phyloP scores from a whole-genome alignment of 1,140 invertebrate species.

The Bombus consobrinus region DNA sequence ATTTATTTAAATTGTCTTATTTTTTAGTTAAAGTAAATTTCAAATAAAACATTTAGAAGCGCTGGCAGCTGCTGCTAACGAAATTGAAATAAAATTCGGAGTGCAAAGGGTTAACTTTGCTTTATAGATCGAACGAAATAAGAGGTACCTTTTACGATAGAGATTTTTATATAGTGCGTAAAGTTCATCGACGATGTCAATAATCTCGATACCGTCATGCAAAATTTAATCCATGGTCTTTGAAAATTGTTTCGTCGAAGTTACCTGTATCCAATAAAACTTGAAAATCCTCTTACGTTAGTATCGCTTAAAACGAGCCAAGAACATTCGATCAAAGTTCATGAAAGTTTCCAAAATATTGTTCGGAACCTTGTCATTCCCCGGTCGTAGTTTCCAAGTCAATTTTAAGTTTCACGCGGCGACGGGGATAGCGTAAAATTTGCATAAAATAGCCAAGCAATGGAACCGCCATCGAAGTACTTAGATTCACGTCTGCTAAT shows the following conservation, averaged over 20 bases:
- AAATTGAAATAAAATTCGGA: no score
- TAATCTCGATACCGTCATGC: background rate
- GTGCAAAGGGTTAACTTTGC: no score
- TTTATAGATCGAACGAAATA: no score
- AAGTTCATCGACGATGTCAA: background rate
- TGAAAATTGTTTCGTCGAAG: conserved; percentile 14
- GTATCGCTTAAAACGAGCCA: conserved; percentile 22
- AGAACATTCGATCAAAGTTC: conserved; percentile 39
- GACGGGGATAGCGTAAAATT: conserved; percentile 14
- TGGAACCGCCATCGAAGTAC: background rate
- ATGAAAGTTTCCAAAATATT: conserved; percentile 37
- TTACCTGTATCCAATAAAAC: conserved; percentile 18
- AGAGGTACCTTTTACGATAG: no score
- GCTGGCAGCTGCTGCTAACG: no score
- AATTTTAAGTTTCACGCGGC: conserved; percentile 41
- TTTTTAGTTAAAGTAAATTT: no score
- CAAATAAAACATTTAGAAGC: no score
- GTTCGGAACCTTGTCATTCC: conserved; percentile 31
- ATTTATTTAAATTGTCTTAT: no score
- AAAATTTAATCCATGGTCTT: background rate
- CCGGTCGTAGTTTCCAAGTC: conserved; percentile 37
- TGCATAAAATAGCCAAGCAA: conserved; percentile 6
- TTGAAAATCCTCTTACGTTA: conserved; percentile 13
- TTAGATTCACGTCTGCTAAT: background rate
- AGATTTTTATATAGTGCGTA: background rate